These are phyloP conservation scores for Corythoichthys haematopterus DNA, from an alignment of 2,113 vertebrate genomes.

Conservation along the genomic window DNA sequence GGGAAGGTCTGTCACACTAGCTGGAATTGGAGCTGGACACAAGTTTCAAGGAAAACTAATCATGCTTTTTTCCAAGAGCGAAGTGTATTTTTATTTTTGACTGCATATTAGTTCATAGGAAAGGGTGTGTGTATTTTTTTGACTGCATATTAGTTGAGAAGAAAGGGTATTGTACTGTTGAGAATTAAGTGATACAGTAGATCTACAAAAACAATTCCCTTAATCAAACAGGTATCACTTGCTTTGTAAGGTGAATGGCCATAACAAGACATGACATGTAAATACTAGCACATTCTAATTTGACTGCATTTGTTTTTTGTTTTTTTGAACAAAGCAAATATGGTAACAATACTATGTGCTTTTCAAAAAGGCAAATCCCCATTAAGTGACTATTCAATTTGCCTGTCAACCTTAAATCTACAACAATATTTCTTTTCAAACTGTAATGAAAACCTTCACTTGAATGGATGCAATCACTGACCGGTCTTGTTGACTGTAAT, in stretches of 20 bases:
- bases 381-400: not conserved
- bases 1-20: conserved; percentile 78
- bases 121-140: not conserved
- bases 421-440: not conserved
- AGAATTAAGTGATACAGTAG: not conserved
- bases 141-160: not conserved
- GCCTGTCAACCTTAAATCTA: not conserved
- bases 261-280: not conserved
- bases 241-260: not conserved
- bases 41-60: not conserved
- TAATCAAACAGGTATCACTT: not conserved
- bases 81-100: not conserved
- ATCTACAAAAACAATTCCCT: not conserved
- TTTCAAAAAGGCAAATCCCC: not conserved
- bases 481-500: conserved; percentile 87
- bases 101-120: not conserved
- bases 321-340: not conserved
- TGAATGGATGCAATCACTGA: conserved; percentile 40
- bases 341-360: not conserved
- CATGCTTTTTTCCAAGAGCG: no score
- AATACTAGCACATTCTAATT: not conserved
- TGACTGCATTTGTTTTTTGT: not conserved
- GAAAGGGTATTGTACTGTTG: not conserved
- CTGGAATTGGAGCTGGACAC: conserved; percentile 75
- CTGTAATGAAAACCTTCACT: not conserved